Evolutionary conservation across 1,140 invertebrate genomes (phyloP).

Genomic region (Alviniconcha marisindica): DNA sequence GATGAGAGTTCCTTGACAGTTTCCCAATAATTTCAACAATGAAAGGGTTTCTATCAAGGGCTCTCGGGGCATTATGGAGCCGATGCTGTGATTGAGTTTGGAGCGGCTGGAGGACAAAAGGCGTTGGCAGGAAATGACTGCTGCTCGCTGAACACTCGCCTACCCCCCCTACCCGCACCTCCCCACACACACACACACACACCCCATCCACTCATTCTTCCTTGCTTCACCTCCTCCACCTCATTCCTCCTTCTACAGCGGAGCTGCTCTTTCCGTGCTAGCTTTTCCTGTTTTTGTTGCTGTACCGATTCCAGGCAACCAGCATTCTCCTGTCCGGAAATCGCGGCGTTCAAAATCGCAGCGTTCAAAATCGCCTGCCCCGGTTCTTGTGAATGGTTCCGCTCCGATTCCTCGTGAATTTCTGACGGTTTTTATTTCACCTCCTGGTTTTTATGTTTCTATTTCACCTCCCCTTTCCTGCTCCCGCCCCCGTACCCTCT

Average conservation of each 20-base stretch:
- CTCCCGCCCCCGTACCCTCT: too few species aligned
- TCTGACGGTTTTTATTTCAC: too few species aligned
- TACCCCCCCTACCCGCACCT: not conserved
- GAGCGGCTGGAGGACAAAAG: constrained; percentile 33
- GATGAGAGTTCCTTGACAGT: constrained; percentile 49
- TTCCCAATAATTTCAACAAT: constrained; percentile 52
- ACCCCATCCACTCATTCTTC: too few species aligned
- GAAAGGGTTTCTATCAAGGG: constrained; percentile 41
- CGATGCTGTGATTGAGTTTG: constrained; percentile 40
- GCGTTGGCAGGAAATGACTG: constrained; percentile 45
- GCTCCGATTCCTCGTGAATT: too few species aligned
- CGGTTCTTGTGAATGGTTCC: too few species aligned
- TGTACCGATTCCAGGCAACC: not conserved
- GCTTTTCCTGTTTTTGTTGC: not conserved
- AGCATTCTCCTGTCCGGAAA: too few species aligned
- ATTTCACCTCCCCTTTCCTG: too few species aligned
- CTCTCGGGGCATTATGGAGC: constrained; percentile 36
- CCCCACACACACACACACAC: too few species aligned
- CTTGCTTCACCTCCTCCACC: not conserved
- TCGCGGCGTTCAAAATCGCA: too few species aligned
- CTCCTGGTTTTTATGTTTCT: too few species aligned
- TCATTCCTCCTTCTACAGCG: not conserved
- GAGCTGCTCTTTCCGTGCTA: not conserved
- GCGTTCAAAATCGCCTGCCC: too few species aligned
- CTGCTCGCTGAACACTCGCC: constrained; percentile 32